These are phyloP conservation scores for Cassiopea andromeda DNA, from an alignment of 30 jellyfish, hydroid and myxozoan species.

Conservation along the genomic window DNA sequence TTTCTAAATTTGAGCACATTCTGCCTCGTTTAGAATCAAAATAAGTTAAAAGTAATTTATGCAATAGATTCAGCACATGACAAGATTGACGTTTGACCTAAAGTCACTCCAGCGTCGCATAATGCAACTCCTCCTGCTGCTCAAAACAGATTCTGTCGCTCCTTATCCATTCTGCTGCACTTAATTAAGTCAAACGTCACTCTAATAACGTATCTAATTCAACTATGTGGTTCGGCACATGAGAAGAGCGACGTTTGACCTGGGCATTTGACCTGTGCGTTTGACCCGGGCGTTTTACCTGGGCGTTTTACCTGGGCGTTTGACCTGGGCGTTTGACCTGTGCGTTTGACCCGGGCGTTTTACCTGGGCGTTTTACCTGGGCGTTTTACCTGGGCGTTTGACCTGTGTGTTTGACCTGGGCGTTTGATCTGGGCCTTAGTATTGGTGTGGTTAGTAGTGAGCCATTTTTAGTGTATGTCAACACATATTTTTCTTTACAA, in stretches of 20 bases:
- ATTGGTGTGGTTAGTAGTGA: too few relatives aligned
- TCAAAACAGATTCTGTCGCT: slow-evolving; percentile 29
- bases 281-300: too few relatives aligned
- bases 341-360: too few relatives aligned
- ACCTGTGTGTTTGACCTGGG: too few relatives aligned
- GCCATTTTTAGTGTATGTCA: too few relatives aligned
- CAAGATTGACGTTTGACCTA: slow-evolving; percentile 52
- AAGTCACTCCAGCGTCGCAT: slow-evolving; percentile 51
- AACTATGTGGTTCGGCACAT: slow-evolving; percentile 3
- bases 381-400: too few relatives aligned
- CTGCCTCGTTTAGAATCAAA: slow-evolving; percentile 11
- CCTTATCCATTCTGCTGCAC: slow-evolving; percentile 51
- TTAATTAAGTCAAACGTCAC: slow-evolving; percentile 34
- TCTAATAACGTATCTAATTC: slow-evolving; percentile 25
- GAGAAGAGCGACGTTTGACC: slow-evolving; percentile 27
- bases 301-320: too few relatives aligned
- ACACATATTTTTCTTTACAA: too few relatives aligned
- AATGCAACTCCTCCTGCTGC: slow-evolving; percentile 50
- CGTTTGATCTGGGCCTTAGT: too few relatives aligned
- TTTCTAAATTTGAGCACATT: slow-evolving; percentile 2
- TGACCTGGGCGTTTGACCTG: too few relatives aligned
- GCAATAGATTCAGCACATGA: slow-evolving; percentile 59
- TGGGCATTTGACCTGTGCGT: neutral
- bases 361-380: too few relatives aligned
- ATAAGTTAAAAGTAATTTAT: slow-evolving; percentile 3